Conservation (phyloP, 1,140 invertebrate genomes). For the Cryptotermes secundus region DNA sequence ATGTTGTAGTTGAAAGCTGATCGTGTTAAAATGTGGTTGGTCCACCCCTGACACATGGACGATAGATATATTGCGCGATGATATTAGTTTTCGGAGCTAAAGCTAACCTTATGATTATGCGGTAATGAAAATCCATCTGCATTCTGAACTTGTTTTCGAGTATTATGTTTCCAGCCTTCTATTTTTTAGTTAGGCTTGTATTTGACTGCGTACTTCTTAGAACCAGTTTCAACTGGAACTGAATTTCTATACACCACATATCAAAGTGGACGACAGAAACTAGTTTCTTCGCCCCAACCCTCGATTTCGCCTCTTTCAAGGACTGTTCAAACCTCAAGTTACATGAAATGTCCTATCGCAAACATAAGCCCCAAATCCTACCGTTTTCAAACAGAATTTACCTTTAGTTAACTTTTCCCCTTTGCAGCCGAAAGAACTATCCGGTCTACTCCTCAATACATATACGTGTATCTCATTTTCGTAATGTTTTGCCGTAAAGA, state of each 20-base stretch:
- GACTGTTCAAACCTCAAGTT: not conserved
- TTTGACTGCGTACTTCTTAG: not conserved
- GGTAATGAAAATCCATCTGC: not conserved
- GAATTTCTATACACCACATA: not conserved
- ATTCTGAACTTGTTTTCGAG: not conserved
- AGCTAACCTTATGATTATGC: not conserved
- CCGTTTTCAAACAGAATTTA: not conserved
- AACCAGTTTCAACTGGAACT: not conserved
- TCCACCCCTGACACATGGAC: not conserved
- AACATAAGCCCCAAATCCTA: not conserved
- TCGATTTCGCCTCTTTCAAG: not conserved
- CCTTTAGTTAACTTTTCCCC: not conserved
- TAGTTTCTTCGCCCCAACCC: not conserved
- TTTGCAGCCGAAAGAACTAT: not conserved
- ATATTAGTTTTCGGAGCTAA: not conserved
- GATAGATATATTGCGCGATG: not conserved
- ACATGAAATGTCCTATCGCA: not conserved
- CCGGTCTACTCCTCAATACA: too few relatives aligned
- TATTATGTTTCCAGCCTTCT: not conserved
- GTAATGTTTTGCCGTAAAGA: too few relatives aligned
- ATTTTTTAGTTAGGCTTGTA: not conserved
- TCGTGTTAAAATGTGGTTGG: not conserved
- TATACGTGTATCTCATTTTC: too few relatives aligned
- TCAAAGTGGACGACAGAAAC: constrained; percentile 11
- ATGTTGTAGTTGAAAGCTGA: too few relatives aligned